Base-by-base conservation (phyloP, 2,888 invertebrate species). In the Ectemnius continuus region DNA sequence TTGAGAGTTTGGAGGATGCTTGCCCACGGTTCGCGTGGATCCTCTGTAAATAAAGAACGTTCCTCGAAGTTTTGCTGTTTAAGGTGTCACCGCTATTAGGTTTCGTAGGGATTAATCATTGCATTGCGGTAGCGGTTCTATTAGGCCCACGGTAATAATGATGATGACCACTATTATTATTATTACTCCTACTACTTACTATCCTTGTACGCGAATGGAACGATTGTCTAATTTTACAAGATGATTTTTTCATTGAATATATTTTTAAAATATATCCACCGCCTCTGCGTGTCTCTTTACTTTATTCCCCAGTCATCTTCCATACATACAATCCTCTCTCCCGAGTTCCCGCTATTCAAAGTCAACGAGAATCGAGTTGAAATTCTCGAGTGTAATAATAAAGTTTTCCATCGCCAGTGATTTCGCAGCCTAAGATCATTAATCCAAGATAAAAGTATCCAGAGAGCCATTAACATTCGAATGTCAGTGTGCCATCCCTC, bases 221-320 rank as follows among this genome's bases (percentile, higher is more conserved):
- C 80, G 79, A 88, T 86, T 88, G 87, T 87, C 86, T 86, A 84
- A 88, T 84, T 88, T 87, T 87, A 86, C 86, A 88, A 86, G 84
- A 88, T 86, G 84, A 87, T 85, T 88, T 87, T 88, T 88, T 86
- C 87, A 88, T 88, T 87, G 86, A 88, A 88, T 88, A 88, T 88
- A 88, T 88, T 88, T 88, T 88, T 86, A 88, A 86, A 86, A 87
- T 88, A 88, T 85, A 84, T 67, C 46, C 68, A 80, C 80, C 75
- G 82, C 65, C 79, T 81, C 57, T 75, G 58, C 79, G 58, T 56
- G 56, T 36, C 74, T 62, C 59, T 78, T 70, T 26, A 68, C 73
- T 75, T 48, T 36, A 36, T 8, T 16, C 23, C 63, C 57, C 3
- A 2, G 23, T 23, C 23, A 23, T 23, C 23, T 23, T 23, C 23